phyloP scores from a whole-genome alignment of 2,797 vertebrate species.

The Florisuga fusca region DNA sequence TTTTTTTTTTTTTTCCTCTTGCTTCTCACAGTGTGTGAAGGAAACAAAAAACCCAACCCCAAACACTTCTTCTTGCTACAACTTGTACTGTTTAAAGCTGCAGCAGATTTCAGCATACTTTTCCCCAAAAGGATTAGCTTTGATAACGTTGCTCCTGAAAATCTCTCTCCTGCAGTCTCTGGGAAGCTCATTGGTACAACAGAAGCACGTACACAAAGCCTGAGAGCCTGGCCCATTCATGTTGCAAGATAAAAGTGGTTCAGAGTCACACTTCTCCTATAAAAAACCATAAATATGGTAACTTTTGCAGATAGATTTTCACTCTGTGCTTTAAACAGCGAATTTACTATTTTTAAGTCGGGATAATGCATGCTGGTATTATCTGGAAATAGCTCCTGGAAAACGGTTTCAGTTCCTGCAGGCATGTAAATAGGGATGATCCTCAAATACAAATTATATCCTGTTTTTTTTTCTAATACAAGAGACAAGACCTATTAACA shows the following conservation, averaged over 20 bases:
- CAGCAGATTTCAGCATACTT: background rate
- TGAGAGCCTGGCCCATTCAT: background rate
- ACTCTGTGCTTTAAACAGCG: background rate
- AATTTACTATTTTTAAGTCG: background rate
- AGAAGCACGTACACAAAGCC: accelerated
- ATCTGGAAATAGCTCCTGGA: constrained; percentile 11
- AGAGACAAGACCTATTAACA: background rate
- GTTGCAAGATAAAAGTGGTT: background rate
- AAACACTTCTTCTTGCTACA: background rate
- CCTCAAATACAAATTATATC: background rate
- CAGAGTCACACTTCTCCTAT: background rate
- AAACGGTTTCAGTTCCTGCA: background rate
- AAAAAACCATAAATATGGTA: background rate
- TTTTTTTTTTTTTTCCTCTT: background rate
- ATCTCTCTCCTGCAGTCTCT: background rate
- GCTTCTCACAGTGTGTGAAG: background rate
- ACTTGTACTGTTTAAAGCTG: background rate
- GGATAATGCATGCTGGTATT: background rate
- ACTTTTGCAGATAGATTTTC: background rate
- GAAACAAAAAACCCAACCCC: background rate
- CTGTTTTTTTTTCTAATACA: background rate
- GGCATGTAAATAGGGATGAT: background rate
- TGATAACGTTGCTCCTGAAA: background rate
- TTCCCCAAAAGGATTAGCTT: background rate
- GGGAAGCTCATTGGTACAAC: background rate